Evolutionary conservation across 2,797 vertebrate species (phyloP).

Genomic region (Sparus aurata): DNA sequence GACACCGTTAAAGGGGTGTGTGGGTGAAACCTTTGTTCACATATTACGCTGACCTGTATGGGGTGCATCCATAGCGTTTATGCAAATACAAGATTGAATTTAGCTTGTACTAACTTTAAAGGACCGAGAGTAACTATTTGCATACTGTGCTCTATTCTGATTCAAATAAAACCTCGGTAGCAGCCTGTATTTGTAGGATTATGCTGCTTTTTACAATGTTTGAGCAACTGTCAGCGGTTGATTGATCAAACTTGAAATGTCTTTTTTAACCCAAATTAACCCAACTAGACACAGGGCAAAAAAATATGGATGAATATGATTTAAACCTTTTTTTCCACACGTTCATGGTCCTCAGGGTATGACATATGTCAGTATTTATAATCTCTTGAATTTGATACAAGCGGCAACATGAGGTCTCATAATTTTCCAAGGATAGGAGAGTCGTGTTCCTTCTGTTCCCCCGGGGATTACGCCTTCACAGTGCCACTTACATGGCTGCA

Average conservation of each 20-base stretch:
- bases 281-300: neutral
- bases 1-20: neutral
- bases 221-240: neutral
- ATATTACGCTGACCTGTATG: neutral
- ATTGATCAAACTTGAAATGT: neutral
- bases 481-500: neutral
- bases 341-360: neutral
- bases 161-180: neutral
- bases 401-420: neutral
- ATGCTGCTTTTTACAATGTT: neutral
- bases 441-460: too few relatives aligned
- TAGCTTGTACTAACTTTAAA: neutral
- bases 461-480: neutral
- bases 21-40: neutral
- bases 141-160: neutral
- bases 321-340: neutral
- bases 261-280: neutral
- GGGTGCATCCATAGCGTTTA: too few relatives aligned
- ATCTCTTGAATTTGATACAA: neutral
- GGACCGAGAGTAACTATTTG: neutral
- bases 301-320: too few relatives aligned
- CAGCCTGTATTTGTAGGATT: neutral
- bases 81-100: neutral
- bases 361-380: neutral
- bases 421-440: neutral